Conservation (phyloP, 2,113 vertebrate species). For the Cygnus buccinator region DNA sequence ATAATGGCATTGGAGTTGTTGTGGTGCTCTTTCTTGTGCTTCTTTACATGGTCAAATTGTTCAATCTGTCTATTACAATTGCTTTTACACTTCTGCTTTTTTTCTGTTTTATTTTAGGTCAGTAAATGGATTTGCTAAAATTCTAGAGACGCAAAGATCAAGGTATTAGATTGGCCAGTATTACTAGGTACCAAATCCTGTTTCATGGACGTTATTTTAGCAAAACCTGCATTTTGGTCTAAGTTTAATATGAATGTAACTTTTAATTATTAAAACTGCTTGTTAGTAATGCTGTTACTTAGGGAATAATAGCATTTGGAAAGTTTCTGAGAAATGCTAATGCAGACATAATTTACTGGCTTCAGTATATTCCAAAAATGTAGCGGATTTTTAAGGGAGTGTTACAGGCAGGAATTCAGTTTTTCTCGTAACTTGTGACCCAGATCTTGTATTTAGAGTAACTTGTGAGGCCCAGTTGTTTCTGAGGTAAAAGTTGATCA, state of each 20-base stretch:
- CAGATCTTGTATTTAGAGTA: not conserved
- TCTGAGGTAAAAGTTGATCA: not conserved
- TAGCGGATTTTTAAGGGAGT: not conserved
- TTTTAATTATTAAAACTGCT: not conserved
- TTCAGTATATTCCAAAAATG: not conserved
- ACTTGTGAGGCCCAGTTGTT: not conserved
- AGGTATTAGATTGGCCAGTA: conserved; percentile 79
- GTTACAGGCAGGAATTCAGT: not conserved
- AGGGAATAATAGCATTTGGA: not conserved
- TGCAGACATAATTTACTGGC: not conserved
- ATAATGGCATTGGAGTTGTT: not conserved
- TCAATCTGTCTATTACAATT: not conserved
- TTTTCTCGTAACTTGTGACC: not conserved
- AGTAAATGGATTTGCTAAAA: conserved; percentile 92
- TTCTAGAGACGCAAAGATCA: conserved; percentile 92
- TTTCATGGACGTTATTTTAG: not conserved
- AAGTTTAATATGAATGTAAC: not conserved
- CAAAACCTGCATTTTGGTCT: not conserved
- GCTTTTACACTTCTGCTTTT: conserved; percentile 1
- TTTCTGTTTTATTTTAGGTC: conserved; percentile 80
- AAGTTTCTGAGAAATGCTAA: not conserved
- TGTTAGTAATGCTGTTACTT: not conserved
- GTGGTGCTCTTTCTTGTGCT: not conserved
- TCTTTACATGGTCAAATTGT: not conserved
- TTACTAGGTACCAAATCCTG: conserved; percentile 12